These are phyloP conservation scores for Prunella fulvescens DNA, from an alignment of 2,113 vertebrate genomes.

Conservation along the genomic window DNA sequence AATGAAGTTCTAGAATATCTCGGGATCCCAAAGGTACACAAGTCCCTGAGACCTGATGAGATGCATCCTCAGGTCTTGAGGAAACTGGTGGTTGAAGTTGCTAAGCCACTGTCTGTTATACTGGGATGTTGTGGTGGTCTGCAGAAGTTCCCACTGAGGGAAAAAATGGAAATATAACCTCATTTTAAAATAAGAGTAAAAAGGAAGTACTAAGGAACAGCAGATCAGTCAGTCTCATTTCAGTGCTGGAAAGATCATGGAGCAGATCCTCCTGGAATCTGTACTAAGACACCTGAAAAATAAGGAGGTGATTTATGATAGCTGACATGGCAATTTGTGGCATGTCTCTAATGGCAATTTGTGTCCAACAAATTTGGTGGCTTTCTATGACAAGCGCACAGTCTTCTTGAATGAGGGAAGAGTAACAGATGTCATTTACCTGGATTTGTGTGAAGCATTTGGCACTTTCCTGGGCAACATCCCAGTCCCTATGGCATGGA, in stretches of 20 bases:
- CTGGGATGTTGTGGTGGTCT: neutral
- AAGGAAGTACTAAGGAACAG: neutral
- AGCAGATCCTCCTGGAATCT: neutral
- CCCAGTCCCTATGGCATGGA: neutral
- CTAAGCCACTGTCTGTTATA: neutral
- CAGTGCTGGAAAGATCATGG: neutral
- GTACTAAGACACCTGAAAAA: neutral
- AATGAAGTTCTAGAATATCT: neutral
- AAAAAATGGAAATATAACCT: neutral
- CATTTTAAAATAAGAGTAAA: neutral
- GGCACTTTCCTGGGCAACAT: neutral
- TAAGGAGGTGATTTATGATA: neutral
- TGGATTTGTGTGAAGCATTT: neutral
- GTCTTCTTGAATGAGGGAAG: neutral
- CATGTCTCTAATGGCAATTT: neutral
- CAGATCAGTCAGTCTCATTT: neutral
- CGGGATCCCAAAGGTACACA: neutral
- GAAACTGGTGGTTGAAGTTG: neutral
- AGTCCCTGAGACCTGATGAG: neutral
- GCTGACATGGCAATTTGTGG: no score
- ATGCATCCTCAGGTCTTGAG: accelerated
- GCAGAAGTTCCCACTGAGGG: neutral
- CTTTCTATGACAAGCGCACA: neutral
- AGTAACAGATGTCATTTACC: neutral
- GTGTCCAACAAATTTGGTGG: neutral